Conservation (phyloP, 2,888 invertebrate species). For the Zootermopsis nevadensis region DNA sequence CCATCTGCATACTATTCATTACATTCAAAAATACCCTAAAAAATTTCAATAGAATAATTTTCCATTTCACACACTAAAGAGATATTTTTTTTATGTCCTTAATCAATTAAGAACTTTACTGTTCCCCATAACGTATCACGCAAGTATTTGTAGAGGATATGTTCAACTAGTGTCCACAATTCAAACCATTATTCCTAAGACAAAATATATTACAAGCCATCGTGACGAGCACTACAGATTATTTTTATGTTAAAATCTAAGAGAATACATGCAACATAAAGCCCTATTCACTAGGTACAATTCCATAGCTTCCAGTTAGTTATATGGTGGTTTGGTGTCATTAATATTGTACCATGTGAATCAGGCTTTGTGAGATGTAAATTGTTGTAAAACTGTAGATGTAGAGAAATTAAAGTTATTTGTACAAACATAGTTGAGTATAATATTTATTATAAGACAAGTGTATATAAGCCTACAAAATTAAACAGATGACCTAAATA, state of each 20-base stretch:
- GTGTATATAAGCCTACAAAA: slow-evolving; percentile 42
- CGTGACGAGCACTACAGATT: not conserved
- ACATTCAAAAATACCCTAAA: too few relatives aligned
- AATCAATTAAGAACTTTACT: too few relatives aligned
- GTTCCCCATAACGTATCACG: too few relatives aligned
- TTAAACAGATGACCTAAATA: not conserved
- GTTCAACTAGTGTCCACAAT: too few relatives aligned
- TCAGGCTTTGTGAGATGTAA: slow-evolving; percentile 35
- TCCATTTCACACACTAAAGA: too few relatives aligned
- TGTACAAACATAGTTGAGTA: slow-evolving; percentile 40
- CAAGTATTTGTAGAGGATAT: too few relatives aligned
- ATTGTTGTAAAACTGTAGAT: slow-evolving; percentile 42
- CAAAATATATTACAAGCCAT: not conserved
- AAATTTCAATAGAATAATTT: too few relatives aligned
- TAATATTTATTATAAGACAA: slow-evolving; percentile 33
- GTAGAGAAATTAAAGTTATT: slow-evolving; percentile 40
- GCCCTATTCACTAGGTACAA: not conserved
- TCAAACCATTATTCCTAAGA: too few relatives aligned
- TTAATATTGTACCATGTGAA: slow-evolving; percentile 19
- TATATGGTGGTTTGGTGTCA: not conserved
- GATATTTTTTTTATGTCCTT: too few relatives aligned
- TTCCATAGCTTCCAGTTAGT: not conserved
- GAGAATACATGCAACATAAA: not conserved
- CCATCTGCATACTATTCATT: too few relatives aligned
- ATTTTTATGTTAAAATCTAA: not conserved